phyloP scores from a whole-genome alignment of 2,888 invertebrate genomes.

The Pimpla rufipes region DNA sequence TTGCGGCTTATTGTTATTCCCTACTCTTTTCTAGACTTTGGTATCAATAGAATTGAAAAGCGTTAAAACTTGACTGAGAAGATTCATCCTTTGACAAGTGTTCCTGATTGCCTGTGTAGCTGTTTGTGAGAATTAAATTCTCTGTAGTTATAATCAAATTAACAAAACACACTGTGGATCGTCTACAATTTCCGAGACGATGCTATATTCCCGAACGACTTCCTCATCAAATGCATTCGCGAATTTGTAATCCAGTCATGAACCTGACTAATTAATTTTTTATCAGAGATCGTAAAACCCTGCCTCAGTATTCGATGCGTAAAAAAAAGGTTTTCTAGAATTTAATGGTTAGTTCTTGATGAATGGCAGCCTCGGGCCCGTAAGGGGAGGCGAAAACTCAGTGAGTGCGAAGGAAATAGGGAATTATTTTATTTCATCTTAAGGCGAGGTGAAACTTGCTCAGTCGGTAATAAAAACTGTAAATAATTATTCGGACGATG shows the following conservation, averaged over 20 bases:
- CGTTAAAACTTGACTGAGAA: not conserved
- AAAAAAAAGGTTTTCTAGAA: not conserved
- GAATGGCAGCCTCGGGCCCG: no score
- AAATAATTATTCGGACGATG: no score
- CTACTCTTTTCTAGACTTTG: no score
- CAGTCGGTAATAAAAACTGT: no score
- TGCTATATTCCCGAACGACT: not conserved
- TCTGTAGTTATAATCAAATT: not conserved
- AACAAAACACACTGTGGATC: not conserved
- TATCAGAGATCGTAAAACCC: not conserved
- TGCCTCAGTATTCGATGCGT: not conserved
- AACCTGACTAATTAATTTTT: not conserved
- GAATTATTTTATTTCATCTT: no score
- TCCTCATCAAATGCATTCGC: no score
- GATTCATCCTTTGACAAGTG: not conserved
- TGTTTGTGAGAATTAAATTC: not conserved
- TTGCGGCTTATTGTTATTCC: no score
- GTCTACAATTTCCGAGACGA: not conserved
- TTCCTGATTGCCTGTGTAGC: not conserved
- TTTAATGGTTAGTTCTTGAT: not conserved
- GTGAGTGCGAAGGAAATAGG: no score
- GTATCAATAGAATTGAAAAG: no score
- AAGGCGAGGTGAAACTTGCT: no score
- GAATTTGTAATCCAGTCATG: no score
- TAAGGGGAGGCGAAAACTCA: no score